Evolutionary conservation across 1,140 invertebrate genomes (phyloP), one percentile per base, ranked within the genome.

Genomic region (Drosophila hydei): DNA sequence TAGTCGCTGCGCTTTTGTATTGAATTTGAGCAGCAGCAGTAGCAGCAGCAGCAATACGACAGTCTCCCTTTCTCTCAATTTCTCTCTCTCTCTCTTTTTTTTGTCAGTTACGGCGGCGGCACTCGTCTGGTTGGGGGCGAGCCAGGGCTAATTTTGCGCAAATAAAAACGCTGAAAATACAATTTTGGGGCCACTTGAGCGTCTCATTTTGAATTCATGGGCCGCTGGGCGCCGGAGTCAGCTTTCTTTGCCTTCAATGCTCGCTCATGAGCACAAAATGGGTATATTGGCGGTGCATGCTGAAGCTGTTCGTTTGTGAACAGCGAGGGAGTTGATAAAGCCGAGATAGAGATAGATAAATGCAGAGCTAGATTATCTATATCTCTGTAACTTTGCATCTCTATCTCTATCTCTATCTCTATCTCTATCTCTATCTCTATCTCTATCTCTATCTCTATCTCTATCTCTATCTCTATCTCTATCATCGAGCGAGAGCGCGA

Each of bases 151-250:
- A 84, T 83, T 83, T 84, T 79, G 80, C 72, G 76, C 80, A 84
- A 84, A 84, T 85, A 84, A 85, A 84, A 84, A 85, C 74, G 72
- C 65, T 76, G 68, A 81, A 81, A 85, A 68, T 63, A 61, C 61
- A 75, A 72, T 72, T 72, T 60, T 75, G 72, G 65, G 72, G 75
- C 74, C 62, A 76, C 72, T 81, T 79, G 73, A 67, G 69, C 59
- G 76, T 73, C 83, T 84, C 79, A 84, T 84, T 84, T 84, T 76
- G 80, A 85, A 84, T 84, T 84, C 79, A 84, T 84, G 79, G 75
- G 72, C 76, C 70, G 75, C 79, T 68, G 75, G 75, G 30, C n/a
- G 52, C 19, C 19, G 27, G 12, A 33, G 51, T 50, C 40, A 40
- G 38, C 59, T 71, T 72, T 61, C 58, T 42, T 42, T 42, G 38